Base-by-base conservation (phyloP, 2,888 invertebrate genomes). In the Hypolimnas misippus region DNA sequence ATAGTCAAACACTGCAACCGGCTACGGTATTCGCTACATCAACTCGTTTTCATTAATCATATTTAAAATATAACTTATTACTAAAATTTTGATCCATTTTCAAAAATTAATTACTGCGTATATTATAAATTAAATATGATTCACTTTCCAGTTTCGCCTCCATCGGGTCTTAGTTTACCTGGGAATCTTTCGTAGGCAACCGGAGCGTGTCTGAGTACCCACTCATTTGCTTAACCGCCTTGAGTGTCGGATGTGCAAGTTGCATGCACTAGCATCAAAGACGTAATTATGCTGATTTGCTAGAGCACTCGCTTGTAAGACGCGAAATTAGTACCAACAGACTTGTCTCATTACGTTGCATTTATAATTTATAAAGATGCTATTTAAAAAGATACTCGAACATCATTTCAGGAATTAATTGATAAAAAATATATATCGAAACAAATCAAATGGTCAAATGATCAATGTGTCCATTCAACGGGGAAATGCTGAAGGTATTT, bases 211-310 rank as follows among this genome's bases (percentile, higher is more conserved):
- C 52, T 66, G 64, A 69, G 66, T 62, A 66, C 55, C 60, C 61
- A 62, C 62, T 68, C 62, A 66, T 68, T 69, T 66, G 68, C 57
- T 63, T 68, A 69, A 66, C 66, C 64, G 56, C 66, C 66, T 59
- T 21, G 64, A 69, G 64, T 66, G 68, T 64, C 60, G 63, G 68
- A 69, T 68, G 69, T 67, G 60, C 67, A 63, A 68, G 67, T 63
- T 63, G 58, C 63, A 65, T 61, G 60, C 67, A 53, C 68, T 65
- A 61, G 65, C 58, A 58, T 63, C 65, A 67, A 69, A 69, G 68
- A 69, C 67, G 62, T 67, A 69, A 67, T 69, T 69, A 69, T 67
- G 65, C 67, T 63, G 67, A 69, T 69, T 69, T 65, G 62, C 57
- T 63, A 51, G 51, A 64, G 64, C 62, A 64, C 64, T 66, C 57